Evolutionary conservation across 2,113 vertebrate species (phyloP).

Genomic region (Thomomys bottae): DNA sequence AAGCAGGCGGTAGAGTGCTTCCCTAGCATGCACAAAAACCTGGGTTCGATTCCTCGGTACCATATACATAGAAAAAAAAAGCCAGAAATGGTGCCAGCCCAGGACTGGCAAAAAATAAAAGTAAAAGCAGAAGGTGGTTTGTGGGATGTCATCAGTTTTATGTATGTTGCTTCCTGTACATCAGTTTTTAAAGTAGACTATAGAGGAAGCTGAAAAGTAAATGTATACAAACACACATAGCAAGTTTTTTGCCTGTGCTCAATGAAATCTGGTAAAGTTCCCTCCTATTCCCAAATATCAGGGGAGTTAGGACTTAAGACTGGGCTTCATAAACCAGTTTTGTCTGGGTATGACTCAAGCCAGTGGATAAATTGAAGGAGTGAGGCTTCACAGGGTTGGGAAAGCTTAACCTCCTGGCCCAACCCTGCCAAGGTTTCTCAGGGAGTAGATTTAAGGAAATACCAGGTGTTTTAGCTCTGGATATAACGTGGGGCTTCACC

Average conservation of each 20-base stretch:
- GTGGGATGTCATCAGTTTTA: neutral
- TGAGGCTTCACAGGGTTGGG: neutral
- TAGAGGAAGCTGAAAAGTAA: neutral
- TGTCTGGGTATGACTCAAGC: neutral
- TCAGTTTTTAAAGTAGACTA: conserved; percentile 24
- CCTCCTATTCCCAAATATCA: neutral
- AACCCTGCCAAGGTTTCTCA: neutral
- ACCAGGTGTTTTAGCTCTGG: neutral
- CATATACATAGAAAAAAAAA: too few relatives aligned
- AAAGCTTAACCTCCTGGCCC: neutral
- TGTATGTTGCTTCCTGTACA: neutral
- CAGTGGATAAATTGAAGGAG: neutral
- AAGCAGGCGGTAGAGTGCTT: too few relatives aligned
- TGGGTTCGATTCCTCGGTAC: too few relatives aligned
- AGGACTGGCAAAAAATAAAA: too few relatives aligned
- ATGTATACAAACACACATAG: neutral
- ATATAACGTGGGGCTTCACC: neutral
- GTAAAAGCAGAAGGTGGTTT: neutral
- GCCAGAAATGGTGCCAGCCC: too few relatives aligned
- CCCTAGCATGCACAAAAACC: too few relatives aligned
- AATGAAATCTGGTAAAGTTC: neutral
- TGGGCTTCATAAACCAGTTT: neutral
- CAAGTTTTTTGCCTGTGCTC: neutral
- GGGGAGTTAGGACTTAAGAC: neutral
- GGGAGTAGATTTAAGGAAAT: neutral